A percentile compares a stretch with the other conserved stretches of the same genome.
These are phyloP conservation scores for Chirona hameri DNA, from an alignment of 2,888 invertebrate species.

Conservation along the genomic window DNA sequence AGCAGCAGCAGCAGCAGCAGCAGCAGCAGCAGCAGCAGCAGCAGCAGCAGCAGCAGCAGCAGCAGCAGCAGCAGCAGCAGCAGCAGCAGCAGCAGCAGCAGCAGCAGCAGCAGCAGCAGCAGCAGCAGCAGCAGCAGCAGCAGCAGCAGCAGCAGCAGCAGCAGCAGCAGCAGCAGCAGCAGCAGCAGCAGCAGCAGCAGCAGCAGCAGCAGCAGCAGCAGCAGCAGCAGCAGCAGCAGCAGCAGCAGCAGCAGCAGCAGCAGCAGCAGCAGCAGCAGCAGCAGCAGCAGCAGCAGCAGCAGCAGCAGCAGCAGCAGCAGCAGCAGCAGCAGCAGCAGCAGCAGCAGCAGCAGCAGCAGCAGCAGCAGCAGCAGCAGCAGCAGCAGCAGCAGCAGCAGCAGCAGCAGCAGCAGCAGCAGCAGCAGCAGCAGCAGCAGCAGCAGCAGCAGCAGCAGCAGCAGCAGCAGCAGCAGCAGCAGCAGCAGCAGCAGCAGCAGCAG, in stretches of 20 bases:
- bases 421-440: conserved; percentile 10
- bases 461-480: conserved; percentile 22
- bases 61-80: conserved; percentile 32
- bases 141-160: conserved; percentile 32
- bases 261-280: conserved; percentile 31
- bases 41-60: conserved; percentile 32
- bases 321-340: conserved; percentile 26
- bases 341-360: conserved; percentile 7
- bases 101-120: conserved; percentile 32
- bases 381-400: conserved; percentile 13
- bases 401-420: conserved; percentile 29
- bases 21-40: conserved; percentile 32
- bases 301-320: conserved; percentile 1
- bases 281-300: background rate
- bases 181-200: conserved; percentile 32
- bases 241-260: conserved; percentile 32
- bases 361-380: conserved; percentile 26
- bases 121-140: conserved; percentile 32
- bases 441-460: conserved; percentile 29
- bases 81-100: conserved; percentile 32
- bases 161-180: conserved; percentile 32
- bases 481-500: no score
- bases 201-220: conserved; percentile 32
- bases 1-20: conserved; percentile 32
- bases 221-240: conserved; percentile 32